Percentiles rank a stretch among this genome's conserved stretches.
These are phyloP conservation scores for Sclerurus mexicanus DNA, from an alignment of 2,113 vertebrate species.

Conservation along the genomic window DNA sequence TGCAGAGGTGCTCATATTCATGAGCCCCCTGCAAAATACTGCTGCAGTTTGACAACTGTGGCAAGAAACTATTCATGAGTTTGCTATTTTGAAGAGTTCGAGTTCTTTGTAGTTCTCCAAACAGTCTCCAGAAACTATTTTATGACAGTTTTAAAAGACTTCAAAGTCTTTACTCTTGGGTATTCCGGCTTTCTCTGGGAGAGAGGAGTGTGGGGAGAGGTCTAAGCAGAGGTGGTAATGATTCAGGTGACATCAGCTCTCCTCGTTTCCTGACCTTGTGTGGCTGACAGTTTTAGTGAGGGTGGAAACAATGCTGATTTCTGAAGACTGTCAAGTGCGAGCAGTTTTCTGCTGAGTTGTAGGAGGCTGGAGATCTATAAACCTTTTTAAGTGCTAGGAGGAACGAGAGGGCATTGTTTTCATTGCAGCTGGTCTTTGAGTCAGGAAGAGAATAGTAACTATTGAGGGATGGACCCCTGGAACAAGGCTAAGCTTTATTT, in stretches of 20 bases:
- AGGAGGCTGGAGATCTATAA: slow-evolving; percentile 78
- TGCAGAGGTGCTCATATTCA: slow-evolving; percentile 1
- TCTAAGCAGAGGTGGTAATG: background rate
- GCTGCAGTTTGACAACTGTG: background rate
- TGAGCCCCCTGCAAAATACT: background rate
- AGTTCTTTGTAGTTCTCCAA: slow-evolving; percentile 45
- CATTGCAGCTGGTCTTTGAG: slow-evolving; percentile 57
- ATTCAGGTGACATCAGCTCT: slow-evolving; percentile 52
- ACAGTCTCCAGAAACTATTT: slow-evolving; percentile 43
- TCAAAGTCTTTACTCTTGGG: slow-evolving; percentile 34
- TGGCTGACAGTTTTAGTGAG: slow-evolving; percentile 48
- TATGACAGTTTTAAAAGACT: slow-evolving; percentile 33
- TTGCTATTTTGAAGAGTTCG: background rate
- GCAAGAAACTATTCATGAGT: background rate
- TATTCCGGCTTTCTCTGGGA: slow-evolving; percentile 12
- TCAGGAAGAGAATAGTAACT: slow-evolving; percentile 34
- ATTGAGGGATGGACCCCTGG: slow-evolving; percentile 10
- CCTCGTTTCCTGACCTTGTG: slow-evolving; percentile 65
- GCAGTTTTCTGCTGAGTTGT: slow-evolving; percentile 77
- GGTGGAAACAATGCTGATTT: slow-evolving; percentile 60
- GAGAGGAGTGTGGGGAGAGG: background rate
- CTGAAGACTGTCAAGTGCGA: slow-evolving; percentile 71
- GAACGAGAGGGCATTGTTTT: slow-evolving; percentile 61
- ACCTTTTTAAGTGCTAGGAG: slow-evolving; percentile 71
- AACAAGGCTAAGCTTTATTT: slow-evolving; percentile 61